Conservation (phyloP, 2,888 invertebrate species). For the Dione juno region DNA sequence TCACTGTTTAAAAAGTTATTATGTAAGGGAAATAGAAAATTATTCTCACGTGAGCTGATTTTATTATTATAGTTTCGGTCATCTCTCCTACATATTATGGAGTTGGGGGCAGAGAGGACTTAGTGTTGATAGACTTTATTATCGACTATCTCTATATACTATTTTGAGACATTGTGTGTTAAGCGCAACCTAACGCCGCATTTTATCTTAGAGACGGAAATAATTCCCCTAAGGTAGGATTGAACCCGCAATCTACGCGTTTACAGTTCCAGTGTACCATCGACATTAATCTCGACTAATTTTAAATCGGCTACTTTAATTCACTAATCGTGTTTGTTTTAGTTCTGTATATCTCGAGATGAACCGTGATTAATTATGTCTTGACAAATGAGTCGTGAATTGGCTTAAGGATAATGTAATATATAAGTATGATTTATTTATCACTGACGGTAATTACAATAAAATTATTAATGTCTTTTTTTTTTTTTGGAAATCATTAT, state of each 20-base stretch:
- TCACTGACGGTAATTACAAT: too few relatives aligned
- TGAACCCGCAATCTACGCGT: too few relatives aligned
- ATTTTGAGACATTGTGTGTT: too few relatives aligned
- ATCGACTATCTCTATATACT: too few relatives aligned
- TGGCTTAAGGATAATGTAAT: neutral
- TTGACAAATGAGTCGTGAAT: neutral
- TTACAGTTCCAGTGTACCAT: neutral
- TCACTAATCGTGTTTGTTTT: conserved; percentile 5
- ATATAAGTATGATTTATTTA: too few relatives aligned
- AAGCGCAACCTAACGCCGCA: too few relatives aligned
- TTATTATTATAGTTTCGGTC: neutral
- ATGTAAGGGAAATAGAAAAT: neutral
- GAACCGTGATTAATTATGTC: neutral
- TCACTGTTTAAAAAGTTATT: neutral
- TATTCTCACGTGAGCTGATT: neutral
- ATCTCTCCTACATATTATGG: too few relatives aligned
- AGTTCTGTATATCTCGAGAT: neutral
- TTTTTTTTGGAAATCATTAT: too few relatives aligned
- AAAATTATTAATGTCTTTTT: too few relatives aligned
- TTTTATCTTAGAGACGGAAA: neutral
- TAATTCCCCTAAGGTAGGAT: neutral
- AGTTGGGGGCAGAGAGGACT: neutral
- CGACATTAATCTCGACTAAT: neutral
- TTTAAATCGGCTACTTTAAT: neutral
- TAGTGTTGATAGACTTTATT: too few relatives aligned